Evolutionary conservation across 2,113 vertebrate species (phyloP).

Genomic region (Accipiter cooperii): DNA sequence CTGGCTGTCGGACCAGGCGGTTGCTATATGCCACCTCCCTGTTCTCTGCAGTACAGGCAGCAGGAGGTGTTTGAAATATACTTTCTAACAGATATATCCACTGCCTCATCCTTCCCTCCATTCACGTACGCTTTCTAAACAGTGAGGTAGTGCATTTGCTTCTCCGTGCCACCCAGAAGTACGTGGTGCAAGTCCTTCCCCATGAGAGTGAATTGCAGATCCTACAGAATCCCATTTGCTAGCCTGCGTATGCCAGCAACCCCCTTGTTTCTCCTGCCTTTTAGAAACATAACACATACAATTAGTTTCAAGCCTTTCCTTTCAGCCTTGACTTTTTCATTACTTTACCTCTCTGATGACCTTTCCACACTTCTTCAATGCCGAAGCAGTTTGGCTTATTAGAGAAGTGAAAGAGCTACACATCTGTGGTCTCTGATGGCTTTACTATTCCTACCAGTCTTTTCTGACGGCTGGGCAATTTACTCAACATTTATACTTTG

Average conservation of each 20-base stretch:
- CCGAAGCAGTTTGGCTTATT: not conserved
- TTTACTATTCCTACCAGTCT: conserved; percentile 2
- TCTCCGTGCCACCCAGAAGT: not conserved
- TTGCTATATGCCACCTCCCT: not conserved
- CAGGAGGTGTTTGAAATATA: not conserved
- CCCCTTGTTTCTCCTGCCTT: not conserved
- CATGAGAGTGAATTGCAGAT: not conserved
- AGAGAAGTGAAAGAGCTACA: not conserved
- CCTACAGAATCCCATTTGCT: not conserved
- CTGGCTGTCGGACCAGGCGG: not conserved
- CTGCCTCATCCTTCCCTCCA: not conserved
- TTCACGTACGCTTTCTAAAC: not conserved
- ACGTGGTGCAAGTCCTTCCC: not conserved
- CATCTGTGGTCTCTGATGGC: not conserved
- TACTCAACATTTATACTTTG: not conserved
- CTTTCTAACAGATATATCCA: not conserved
- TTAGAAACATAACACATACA: not conserved
- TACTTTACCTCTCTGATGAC: not conserved
- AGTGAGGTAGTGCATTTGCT: not conserved
- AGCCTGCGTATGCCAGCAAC: not conserved
- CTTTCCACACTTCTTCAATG: not conserved
- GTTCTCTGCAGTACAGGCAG: not conserved
- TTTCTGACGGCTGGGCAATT: not conserved
- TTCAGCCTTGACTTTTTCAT: not conserved
- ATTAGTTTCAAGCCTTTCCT: not conserved